Evolutionary conservation across 2,888 invertebrate genomes (phyloP), one percentile per base, ranked within the genome.

Genomic region (Eupithecia tripunctaria): DNA sequence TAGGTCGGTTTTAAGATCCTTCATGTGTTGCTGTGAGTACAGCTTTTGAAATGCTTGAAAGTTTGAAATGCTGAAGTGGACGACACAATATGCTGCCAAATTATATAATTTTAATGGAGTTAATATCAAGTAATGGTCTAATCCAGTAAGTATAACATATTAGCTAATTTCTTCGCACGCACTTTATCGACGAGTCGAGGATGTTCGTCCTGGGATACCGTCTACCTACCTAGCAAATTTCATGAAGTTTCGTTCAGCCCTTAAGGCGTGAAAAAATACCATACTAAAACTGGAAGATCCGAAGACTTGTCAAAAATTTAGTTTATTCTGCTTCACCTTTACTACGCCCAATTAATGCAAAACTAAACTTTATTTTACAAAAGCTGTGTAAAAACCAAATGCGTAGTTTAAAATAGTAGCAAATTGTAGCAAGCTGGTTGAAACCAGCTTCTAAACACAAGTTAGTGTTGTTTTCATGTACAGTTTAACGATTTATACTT

Each of bases 401-500:
- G 12, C 25, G 56, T 25, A 25, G 56, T 56, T 25, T 56, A 25
- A 25, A 21, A 25, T 25, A 25, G 8, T 25, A 51, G 21, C 47
- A 51, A 43, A 21, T 21, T 10, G n/a, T 51, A 51, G 47, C 21
- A 21, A 51, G 47, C 10, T 47, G 7, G 47, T n/a, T 21, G 21
- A 51, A 4, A 56, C 21, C 14, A 56, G 56, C 56, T 56, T 63
- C 38, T 12, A 5, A 51, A 70, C 51, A 47, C 15, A 60, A 41
- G 59, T 15, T 12, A 51, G 25, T 25, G 68, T 43, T 51, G 68
- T 66, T 62, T 60, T 66, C 18, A 66, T 85, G 85, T 86, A 85
- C 81, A 86, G 83, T 82, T 80, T 70, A 82, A 81, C 80, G 80
- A 83, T 72, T 60, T 84, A 84, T 84, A 83, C 83, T 81, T 78